A percentile compares a stretch with the other conserved stretches of the same genome.
These are phyloP conservation scores for Papilio demoleus DNA, from an alignment of 2,888 invertebrate species.

Conservation along the genomic window DNA sequence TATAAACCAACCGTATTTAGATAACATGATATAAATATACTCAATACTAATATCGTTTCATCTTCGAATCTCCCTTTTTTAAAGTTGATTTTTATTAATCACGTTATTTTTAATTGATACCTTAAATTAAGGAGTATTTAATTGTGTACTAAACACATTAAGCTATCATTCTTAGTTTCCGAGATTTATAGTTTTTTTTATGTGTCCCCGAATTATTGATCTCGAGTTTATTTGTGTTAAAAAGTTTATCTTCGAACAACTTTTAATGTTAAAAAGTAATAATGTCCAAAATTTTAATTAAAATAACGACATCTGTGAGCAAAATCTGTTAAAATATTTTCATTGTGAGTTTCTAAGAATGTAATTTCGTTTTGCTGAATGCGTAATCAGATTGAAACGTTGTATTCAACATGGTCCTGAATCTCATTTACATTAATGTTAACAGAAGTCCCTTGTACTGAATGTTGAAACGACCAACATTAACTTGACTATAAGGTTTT, in stretches of 20 bases:
- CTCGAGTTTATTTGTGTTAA: no score
- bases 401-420: slow-evolving; percentile 32
- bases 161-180: no score
- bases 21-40: no score
- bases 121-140: no score
- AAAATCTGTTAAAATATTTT: slow-evolving; percentile 13
- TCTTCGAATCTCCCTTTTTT: no score
- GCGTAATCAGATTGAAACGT: slow-evolving; percentile 35
- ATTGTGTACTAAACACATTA: no score
- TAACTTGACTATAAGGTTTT: slow-evolving; percentile 6
- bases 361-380: slow-evolving; percentile 30
- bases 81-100: no score
- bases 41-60: no score
- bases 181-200: no score
- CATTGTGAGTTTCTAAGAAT: slow-evolving; percentile 22
- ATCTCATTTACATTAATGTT: slow-evolving; percentile 36
- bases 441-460: slow-evolving; percentile 28
- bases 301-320: slow-evolving; percentile 1
- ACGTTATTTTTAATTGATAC: no score
- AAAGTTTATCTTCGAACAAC: no score
- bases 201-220: no score
- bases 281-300: not conserved
- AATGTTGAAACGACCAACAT: slow-evolving; percentile 8
- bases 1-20: not conserved
- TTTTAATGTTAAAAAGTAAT: not conserved